Percentiles rank a stretch among this genome's conserved stretches.
These are phyloP conservation scores for Platysternon megacephalum DNA, from an alignment of 2,113 vertebrate species.

Conservation along the genomic window DNA sequence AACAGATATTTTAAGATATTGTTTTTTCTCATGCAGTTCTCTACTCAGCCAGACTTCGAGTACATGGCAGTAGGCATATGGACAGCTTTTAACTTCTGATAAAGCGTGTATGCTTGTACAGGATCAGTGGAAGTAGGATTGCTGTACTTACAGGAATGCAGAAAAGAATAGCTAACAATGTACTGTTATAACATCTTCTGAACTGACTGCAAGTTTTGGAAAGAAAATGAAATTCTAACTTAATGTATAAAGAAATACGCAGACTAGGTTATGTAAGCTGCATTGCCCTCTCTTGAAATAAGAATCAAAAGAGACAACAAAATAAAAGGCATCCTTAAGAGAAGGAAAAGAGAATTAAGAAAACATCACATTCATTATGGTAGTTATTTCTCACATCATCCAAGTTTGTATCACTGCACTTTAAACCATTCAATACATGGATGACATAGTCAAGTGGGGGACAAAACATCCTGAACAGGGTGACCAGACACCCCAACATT, in stretches of 20 bases:
- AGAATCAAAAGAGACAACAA: constrained; percentile 8
- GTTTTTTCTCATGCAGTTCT: constrained; percentile 41
- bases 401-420: neutral
- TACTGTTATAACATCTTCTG: neutral
- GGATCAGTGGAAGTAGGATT: neutral
- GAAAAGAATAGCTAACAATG: neutral
- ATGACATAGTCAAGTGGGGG: neutral
- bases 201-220: neutral
- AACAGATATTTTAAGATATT: constrained; percentile 72
- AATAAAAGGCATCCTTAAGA: neutral
- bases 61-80: constrained; percentile 63
- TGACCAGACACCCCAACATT: neutral
- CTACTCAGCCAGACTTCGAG: constrained; percentile 60
- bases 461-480: neutral
- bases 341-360: neutral
- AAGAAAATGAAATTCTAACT: neutral
- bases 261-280: too few species aligned
- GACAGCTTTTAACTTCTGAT: constrained; percentile 60
- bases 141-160: constrained; percentile 3
- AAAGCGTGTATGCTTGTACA: constrained; percentile 40
- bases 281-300: neutral
- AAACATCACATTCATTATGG: neutral
- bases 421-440: neutral
- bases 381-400: neutral
- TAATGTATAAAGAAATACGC: too few species aligned